These are phyloP conservation scores for Cinclus mexicanus DNA, from an alignment of 2,113 vertebrate genomes.

Conservation along the genomic window DNA sequence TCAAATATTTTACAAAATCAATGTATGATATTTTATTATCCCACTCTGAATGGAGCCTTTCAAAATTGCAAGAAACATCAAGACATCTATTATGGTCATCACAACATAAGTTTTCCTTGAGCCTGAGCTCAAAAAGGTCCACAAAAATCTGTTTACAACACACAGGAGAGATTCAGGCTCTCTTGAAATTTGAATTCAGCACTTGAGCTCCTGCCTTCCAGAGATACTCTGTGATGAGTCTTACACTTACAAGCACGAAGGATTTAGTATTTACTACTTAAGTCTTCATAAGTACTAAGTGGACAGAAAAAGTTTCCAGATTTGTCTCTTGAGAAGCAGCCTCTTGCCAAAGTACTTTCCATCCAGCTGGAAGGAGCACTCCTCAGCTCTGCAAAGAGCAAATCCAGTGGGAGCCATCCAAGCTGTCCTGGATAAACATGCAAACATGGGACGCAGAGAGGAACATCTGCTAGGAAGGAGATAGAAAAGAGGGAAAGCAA, in stretches of 20 bases:
- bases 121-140: not conserved
- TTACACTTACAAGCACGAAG: not conserved
- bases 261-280: not conserved
- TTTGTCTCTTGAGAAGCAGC: not conserved
- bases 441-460: not conserved
- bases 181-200: not conserved
- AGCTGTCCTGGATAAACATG: not conserved
- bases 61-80: not conserved
- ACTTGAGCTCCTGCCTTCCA: not conserved
- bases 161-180: accelerated
- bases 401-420: not conserved
- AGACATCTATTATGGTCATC: not conserved
- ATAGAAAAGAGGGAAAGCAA: not conserved
- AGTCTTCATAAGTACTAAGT: not conserved
- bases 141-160: not conserved
- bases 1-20: not conserved
- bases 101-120: not conserved
- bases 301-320: not conserved
- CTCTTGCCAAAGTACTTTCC: not conserved
- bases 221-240: not conserved
- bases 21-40: not conserved
- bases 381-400: not conserved
- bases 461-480: not conserved
- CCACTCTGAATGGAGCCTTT: not conserved
- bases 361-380: not conserved